A percentile compares a stretch with the other conserved stretches of the same genome.
phyloP scores from a whole-genome alignment of 2,113 vertebrate species.

The Scolopax mira region DNA sequence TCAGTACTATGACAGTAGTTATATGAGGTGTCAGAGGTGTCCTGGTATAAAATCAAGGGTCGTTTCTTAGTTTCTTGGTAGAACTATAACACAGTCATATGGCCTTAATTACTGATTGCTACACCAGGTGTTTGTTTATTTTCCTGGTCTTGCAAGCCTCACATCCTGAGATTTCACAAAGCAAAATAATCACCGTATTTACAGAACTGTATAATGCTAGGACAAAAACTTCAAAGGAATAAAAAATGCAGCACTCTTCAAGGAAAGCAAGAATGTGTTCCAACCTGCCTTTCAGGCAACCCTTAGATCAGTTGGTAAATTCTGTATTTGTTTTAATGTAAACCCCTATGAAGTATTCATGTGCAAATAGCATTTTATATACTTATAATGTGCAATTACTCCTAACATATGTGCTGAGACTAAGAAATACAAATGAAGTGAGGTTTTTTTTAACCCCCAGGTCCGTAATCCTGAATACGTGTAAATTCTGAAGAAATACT shows the following conservation, averaged over 20 bases:
- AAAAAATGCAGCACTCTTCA: not conserved
- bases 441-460: not conserved
- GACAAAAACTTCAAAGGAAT: not conserved
- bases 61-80: not conserved
- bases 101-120: slow-evolving; percentile 20
- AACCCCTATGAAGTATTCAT: not conserved
- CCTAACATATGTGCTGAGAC: not conserved
- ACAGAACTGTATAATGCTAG: not conserved
- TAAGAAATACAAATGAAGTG: slow-evolving; percentile 18
- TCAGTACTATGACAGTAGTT: not conserved
- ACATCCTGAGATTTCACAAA: slow-evolving; percentile 25
- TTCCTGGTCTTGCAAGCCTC: not conserved
- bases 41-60: not conserved
- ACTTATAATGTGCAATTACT: not conserved
- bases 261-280: not conserved
- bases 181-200: slow-evolving; percentile 38
- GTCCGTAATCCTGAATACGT: not conserved
- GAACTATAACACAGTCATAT: not conserved
- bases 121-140: not conserved
- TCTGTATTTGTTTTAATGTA: not conserved
- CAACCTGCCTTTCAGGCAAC: not conserved
- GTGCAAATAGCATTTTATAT: slow-evolving; percentile 40
- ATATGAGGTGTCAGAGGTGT: not conserved
- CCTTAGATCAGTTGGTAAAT: not conserved
- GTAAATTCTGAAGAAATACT: not conserved